Conservation (phyloP, 2,797 vertebrate genomes). For the Oophaga sylvatica region DNA sequence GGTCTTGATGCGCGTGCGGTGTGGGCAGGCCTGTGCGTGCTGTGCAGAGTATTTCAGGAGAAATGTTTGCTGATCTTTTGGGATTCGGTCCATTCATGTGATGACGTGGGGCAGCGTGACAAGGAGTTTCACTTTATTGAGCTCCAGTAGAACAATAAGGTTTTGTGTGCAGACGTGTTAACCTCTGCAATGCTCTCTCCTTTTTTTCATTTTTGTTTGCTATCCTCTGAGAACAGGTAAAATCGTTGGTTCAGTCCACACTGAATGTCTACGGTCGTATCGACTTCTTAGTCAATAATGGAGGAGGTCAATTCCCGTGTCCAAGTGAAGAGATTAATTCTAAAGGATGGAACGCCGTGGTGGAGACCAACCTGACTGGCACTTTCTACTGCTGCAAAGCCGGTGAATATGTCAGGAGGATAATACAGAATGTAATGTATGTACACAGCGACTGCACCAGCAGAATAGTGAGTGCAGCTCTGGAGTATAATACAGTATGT, state of each 20-base stretch:
- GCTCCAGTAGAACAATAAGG: too few relatives aligned
- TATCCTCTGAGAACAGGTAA: conserved; percentile 78
- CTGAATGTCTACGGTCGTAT: conserved; percentile 80
- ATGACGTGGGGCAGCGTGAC: too few relatives aligned
- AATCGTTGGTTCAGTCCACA: conserved; percentile 81
- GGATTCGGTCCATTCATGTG: too few relatives aligned
- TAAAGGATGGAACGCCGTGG: conserved; percentile 93
- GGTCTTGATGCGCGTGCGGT: too few relatives aligned
- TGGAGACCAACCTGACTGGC: conserved; percentile 93
- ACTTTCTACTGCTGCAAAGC: conserved; percentile 93
- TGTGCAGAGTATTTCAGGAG: not conserved
- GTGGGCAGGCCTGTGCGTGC: too few relatives aligned
- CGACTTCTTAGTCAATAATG: conserved; percentile 93
- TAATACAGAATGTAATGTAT: not conserved
- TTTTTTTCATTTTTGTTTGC: not conserved
- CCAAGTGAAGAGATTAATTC: conserved; percentile 77
- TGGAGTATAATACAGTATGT: too few relatives aligned
- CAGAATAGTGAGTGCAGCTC: too few relatives aligned
- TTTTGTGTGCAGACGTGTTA: not conserved
- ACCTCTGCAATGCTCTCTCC: not conserved
- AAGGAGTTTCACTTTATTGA: too few relatives aligned
- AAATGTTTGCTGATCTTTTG: not conserved
- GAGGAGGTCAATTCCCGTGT: conserved; percentile 88
- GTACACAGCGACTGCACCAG: too few relatives aligned
- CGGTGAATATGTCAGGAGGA: conserved; percentile 70